Percentiles rank a stretch among this genome's conserved stretches.
Conservation (phyloP, 2,888 invertebrate species). For the Deroplatys truncata region DNA sequence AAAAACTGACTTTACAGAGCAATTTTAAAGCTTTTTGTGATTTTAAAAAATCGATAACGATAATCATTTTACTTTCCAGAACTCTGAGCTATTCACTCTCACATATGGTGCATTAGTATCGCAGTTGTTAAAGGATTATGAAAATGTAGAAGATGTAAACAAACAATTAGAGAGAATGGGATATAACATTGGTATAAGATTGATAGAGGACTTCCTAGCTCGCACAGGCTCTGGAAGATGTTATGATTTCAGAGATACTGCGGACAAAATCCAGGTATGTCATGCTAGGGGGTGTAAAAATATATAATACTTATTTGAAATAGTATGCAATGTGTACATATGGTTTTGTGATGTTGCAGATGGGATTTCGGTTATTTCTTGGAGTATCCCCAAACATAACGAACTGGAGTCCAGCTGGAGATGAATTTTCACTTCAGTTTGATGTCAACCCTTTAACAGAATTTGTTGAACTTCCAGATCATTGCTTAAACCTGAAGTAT, state of each 20-base stretch:
- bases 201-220: constrained; percentile 97
- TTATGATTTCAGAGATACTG: constrained; percentile 93
- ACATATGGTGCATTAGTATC: constrained; percentile 98
- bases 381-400: constrained; percentile 90
- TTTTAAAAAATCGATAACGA: neutral
- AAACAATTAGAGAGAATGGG: constrained; percentile 93
- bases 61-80: constrained; percentile 56
- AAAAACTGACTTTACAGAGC: neutral
- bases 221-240: constrained; percentile 86
- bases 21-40: neutral
- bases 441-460: constrained; percentile 95
- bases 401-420: constrained; percentile 90
- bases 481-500: constrained; percentile 78
- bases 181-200: constrained; percentile 95
- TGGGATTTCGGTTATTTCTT: constrained; percentile 74
- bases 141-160: constrained; percentile 96
- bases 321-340: neutral
- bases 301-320: too few relatives aligned
- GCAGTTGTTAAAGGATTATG: constrained; percentile 94
- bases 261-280: constrained; percentile 82
- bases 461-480: constrained; percentile 92
- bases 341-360: constrained; percentile 38
- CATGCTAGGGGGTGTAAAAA: neutral
- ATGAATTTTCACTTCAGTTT: constrained; percentile 94
- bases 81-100: constrained; percentile 92